Base-by-base conservation (phyloP, 2,113 vertebrate species). In the Cnemophilus loriae region DNA sequence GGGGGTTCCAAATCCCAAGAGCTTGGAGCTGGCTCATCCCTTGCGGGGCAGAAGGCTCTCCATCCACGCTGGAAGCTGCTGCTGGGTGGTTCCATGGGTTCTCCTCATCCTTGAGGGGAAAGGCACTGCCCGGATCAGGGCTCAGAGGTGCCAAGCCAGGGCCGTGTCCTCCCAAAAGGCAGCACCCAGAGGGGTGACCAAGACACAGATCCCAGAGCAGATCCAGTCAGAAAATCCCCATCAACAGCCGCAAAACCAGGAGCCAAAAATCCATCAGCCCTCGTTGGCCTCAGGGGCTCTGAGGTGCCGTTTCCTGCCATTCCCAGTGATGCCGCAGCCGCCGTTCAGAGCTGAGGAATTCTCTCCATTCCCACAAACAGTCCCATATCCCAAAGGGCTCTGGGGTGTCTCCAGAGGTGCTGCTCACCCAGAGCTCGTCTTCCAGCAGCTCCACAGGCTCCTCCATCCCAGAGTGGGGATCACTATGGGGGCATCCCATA, bases 281-380 rank as follows among this genome's bases (percentile, higher is more conserved):
- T 21, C 26, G 13, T 0, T 9, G 44, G 13, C 18, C 63, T 19
- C 3, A 0, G 33, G 70, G 26, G 35, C 41, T 77, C 69, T 1
- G 19, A 35, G 26, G 17, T 1, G n/a, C 49, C 52, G 59, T 50
- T 27, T 61, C 74, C 88, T 55, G 61, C 35, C 2, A 0, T 23
- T 61, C 46, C 78, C 15, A 0, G 44, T 13, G 4, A 33, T 4
- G 17, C 33, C 1, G 0, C 59, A 63, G 80, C 64, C 1, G 1
- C 1, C 1, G 0, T 6, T 16, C 0, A 0, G 63, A 28, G 35
- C 44, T 1, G 35, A 24, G 50, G 65, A 44, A 22, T 50, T 22
- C 42, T 35, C 44, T 37, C 41, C 1, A 0, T 14, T 16, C 61
- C 83, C 18, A 1, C 47, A 50, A 52, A 10, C 19, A 13, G 12